These are phyloP conservation scores for Sinosuthora webbiana DNA, from an alignment of 2,113 vertebrate species.

Conservation along the genomic window DNA sequence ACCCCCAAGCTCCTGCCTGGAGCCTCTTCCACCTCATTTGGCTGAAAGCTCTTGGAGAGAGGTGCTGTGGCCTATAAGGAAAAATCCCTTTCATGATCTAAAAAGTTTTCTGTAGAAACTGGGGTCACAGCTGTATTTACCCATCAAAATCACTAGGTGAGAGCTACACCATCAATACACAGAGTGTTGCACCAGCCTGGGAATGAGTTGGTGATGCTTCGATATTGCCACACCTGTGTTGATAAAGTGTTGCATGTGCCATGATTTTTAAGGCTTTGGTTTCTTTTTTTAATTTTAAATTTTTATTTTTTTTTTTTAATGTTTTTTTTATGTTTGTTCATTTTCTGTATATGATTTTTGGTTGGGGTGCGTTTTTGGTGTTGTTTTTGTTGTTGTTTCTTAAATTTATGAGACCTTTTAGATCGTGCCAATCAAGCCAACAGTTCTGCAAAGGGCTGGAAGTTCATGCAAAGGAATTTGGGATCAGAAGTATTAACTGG, in stretches of 20 bases:
- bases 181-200: not conserved
- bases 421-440: not conserved
- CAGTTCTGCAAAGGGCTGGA: not conserved
- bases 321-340: not conserved
- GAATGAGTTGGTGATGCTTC: not conserved
- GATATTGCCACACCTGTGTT: too few species aligned
- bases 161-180: not conserved
- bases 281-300: not conserved
- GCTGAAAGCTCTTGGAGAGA: not conserved
- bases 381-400: not conserved
- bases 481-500: not conserved
- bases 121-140: not conserved
- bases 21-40: not conserved
- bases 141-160: not conserved
- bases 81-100: not conserved
- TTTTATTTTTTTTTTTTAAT: not conserved
- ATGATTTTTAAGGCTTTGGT: not conserved
- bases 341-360: not conserved
- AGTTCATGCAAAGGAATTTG: not conserved
- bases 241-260: not conserved
- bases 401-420: not conserved
- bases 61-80: not conserved
- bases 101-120: not conserved
- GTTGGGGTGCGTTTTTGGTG: not conserved
- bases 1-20: constrained; percentile 9